A percentile compares a stretch with the other conserved stretches of the same genome.
These are phyloP conservation scores for Camponotus fellah DNA, from an alignment of 2,888 invertebrate species.

Conservation along the genomic window DNA sequence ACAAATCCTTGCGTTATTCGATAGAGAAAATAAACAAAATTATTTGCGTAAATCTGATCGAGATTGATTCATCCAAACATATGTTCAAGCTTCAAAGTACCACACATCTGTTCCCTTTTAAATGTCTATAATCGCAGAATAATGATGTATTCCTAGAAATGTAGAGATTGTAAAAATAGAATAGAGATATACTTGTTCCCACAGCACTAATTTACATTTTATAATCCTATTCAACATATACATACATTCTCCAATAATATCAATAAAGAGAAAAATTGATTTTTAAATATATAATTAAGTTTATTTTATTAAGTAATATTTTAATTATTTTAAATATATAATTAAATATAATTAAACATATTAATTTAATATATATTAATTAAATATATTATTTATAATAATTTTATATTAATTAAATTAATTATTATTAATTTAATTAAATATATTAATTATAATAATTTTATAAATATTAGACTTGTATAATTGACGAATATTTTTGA, in stretches of 20 bases:
- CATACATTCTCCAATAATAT: neutral
- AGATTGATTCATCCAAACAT: slow-evolving; percentile 15
- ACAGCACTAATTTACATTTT: neutral
- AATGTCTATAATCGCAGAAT: neutral
- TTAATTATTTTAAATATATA: too few relatives aligned
- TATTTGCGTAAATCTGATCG: neutral
- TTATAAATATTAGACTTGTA: too few relatives aligned
- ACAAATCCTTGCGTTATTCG: neutral
- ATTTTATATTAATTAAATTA: too few relatives aligned
- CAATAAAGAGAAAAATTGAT: too few relatives aligned
- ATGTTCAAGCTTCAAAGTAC: slow-evolving; percentile 1
- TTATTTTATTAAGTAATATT: neutral
- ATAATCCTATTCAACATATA: neutral
- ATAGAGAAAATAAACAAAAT: slow-evolving; percentile 6
- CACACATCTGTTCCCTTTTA: neutral
- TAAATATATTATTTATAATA: too few relatives aligned
- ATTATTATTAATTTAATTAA: too few relatives aligned
- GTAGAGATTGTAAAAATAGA: neutral
- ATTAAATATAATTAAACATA: too few relatives aligned
- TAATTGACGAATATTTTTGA: too few relatives aligned
- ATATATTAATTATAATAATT: too few relatives aligned
- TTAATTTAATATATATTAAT: too few relatives aligned
- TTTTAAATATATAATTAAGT: too few relatives aligned
- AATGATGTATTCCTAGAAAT: neutral
- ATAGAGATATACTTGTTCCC: neutral